Evolutionary conservation across 1,140 invertebrate species (phyloP), one percentile per base, ranked within the genome.

Genomic region (Cydia amplana): DNA sequence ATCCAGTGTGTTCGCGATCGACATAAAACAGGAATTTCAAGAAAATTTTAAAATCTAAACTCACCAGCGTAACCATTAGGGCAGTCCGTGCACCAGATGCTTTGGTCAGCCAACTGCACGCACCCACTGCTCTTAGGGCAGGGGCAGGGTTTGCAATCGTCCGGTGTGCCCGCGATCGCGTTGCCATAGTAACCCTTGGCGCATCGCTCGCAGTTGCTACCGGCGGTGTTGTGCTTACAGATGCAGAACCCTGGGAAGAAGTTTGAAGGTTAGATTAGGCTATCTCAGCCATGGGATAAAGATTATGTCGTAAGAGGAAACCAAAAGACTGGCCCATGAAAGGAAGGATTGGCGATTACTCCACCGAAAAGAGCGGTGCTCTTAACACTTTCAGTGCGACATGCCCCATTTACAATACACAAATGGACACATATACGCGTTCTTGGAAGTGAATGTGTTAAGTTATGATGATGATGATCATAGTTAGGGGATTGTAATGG

Each of bases 141-240:
- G 0, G 98, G 98, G 87, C 99, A 99, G 0, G 96, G 94, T 85
- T 97, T 95, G 86, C 99, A 99, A 90, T 99, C 98, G 43, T 97
- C 93, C 0, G 95, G 88, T 0, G 97, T 98, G n/a, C 98, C 94
- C 7, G 94, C 94, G 18, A 99, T 92, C 1, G 99, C 97, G 91
- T 99, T 98, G 25, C 99, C 99, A 89, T 99, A 99, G 93, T 95
- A 99, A 74, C 99, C 99, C 79, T 96, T 95, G 16, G 96, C 96
- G 92, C 99, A 99, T 0, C 96, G 94, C 82, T 99, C 98, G 88
- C 99, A 99, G 87, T 98, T 98, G 73, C 97, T 97, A 10, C 99
- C 99, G 25, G 96, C 96, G 0, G 99, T 99, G 85, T 99, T 99
- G 90, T 99, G 96, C 81, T 98, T 95, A 88, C 99, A 99, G 84